A percentile compares a stretch with the other conserved stretches of the same genome.
These are phyloP conservation scores for Tipula vernalis DNA, from an alignment of 2,888 invertebrate genomes.

Conservation along the genomic window DNA sequence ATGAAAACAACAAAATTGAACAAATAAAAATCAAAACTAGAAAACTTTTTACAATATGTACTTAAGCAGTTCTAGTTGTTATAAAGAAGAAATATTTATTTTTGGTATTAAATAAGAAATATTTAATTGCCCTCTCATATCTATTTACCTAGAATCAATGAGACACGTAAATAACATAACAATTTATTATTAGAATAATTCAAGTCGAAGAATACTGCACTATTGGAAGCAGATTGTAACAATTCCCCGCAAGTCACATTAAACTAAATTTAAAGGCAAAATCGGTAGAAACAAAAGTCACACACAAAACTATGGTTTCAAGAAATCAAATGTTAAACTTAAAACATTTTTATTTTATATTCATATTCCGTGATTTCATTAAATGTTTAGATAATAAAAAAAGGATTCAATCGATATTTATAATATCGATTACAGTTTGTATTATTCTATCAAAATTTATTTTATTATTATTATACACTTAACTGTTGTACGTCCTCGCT, in stretches of 20 bases:
- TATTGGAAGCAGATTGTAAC: not conserved
- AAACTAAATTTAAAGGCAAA: not conserved
- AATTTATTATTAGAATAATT: not conserved
- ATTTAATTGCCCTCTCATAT: not conserved
- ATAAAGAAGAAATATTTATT: not conserved
- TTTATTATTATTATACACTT: not conserved
- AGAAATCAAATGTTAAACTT: not conserved
- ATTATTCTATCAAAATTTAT: not conserved
- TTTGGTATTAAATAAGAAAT: not conserved
- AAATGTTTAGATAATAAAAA: not conserved
- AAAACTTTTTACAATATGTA: not conserved
- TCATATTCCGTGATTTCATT: not conserved
- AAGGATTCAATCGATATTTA: not conserved
- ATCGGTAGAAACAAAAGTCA: not conserved
- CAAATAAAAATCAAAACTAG: not conserved
- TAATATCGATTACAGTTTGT: not conserved
- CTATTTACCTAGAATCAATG: not conserved
- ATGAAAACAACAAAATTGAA: not conserved
- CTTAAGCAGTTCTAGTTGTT: not conserved
- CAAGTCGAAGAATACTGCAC: not conserved
- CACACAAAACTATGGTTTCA: not conserved
- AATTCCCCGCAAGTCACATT: not conserved
- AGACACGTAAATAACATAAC: not conserved
- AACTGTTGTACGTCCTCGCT: not conserved
- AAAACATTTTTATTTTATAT: not conserved